A percentile compares a stretch with the other conserved stretches of the same genome.
Evolutionary conservation across 2,113 vertebrate species (phyloP).

Genomic region (Pheucticus melanocephalus): DNA sequence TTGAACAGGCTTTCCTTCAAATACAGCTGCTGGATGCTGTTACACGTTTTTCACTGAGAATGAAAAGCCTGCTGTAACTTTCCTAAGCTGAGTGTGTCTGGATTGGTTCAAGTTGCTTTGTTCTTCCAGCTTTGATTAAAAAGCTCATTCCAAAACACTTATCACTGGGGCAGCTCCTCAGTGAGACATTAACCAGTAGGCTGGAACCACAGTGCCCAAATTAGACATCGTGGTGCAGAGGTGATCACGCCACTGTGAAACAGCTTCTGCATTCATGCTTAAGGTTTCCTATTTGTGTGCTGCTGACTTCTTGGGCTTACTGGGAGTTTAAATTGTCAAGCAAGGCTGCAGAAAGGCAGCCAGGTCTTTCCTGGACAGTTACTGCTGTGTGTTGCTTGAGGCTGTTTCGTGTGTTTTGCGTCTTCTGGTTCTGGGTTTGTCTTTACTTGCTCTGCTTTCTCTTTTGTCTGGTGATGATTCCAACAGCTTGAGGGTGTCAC

Average conservation of each 20-base stretch:
- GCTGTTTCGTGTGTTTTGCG: fast-evolving
- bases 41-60: background rate
- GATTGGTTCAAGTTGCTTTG: background rate
- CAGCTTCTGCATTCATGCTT: background rate
- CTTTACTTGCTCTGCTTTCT: background rate
- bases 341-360: background rate
- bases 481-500: background rate
- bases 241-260: background rate
- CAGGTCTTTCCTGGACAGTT: background rate
- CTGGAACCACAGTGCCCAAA: background rate
- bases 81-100: background rate
- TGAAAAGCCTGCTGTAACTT: background rate
- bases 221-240: background rate
- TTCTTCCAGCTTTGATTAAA: background rate
- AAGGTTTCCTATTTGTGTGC: background rate
- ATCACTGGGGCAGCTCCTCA: background rate
- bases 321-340: background rate
- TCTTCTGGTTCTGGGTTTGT: background rate
- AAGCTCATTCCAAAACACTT: background rate
- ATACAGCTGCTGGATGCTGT: background rate
- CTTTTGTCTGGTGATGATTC: background rate
- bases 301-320: background rate
- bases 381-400: background rate
- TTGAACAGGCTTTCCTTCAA: background rate
- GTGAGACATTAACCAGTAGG: background rate